These are phyloP conservation scores for Poecilia wingei DNA, from an alignment of 2,797 vertebrate genomes.

Conservation along the genomic window DNA sequence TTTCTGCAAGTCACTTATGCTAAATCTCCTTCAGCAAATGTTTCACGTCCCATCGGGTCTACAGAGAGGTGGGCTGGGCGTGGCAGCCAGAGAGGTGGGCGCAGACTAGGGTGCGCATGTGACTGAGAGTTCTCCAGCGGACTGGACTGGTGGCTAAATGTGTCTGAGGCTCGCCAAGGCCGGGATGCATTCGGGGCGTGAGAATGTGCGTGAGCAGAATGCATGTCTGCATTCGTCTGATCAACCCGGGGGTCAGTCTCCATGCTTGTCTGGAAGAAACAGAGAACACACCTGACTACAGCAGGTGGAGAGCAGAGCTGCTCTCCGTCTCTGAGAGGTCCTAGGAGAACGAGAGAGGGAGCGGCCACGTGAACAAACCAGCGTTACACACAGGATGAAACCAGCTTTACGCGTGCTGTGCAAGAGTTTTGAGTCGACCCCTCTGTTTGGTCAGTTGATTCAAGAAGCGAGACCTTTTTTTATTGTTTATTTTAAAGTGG, in stretches of 20 bases:
- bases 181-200: constrained; percentile 46
- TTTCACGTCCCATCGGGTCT: constrained; percentile 10
- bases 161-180: constrained; percentile 47
- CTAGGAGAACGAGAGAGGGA: constrained; percentile 83
- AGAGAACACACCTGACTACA: constrained; percentile 86
- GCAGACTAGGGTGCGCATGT: constrained; percentile 45
- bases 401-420: not conserved
- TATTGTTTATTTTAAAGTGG: not conserved
- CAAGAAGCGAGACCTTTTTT: not conserved
- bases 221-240: constrained; percentile 41
- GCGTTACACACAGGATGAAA: constrained; percentile 51
- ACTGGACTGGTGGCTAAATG: constrained; percentile 54
- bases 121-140: constrained; percentile 18
- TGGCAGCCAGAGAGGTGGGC: constrained; percentile 50
- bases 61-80: constrained; percentile 19
- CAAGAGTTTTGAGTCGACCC: not conserved
- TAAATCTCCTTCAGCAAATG: not conserved
- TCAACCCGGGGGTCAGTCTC: constrained; percentile 66
- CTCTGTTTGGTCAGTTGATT: too few species aligned
- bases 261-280: constrained; percentile 78
- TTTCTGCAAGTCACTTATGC: constrained; percentile 2
- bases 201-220: constrained; percentile 38
- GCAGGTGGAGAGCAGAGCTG: constrained; percentile 82
- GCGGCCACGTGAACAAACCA: constrained; percentile 75
- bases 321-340: constrained; percentile 84